These are phyloP conservation scores for Epizoanthus fatuus DNA, from an alignment of 92 coral and sea anemone species.

Conservation along the genomic window DNA sequence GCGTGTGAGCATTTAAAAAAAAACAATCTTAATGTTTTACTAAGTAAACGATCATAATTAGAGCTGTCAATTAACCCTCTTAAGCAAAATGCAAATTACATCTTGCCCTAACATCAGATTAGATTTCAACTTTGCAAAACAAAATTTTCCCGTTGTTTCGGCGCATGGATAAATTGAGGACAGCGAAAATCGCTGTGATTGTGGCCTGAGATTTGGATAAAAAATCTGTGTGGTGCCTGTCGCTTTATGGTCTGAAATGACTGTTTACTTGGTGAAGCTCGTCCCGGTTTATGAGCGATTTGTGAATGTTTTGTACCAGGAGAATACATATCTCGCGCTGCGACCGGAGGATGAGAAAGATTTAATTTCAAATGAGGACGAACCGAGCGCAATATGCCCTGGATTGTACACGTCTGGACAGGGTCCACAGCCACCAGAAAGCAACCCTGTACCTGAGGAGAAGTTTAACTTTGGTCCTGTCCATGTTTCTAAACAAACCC, in stretches of 20 bases:
- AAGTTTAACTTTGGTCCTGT: neutral
- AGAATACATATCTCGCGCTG: neutral
- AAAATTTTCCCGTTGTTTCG: neutral
- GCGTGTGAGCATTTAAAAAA: neutral
- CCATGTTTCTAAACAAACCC: constrained; percentile 4
- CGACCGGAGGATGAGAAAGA: neutral
- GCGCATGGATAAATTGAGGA: neutral
- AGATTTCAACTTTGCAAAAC: constrained; percentile 13
- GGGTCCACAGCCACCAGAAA: neutral
- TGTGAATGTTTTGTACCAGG: constrained; percentile 28
- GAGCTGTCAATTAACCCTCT: constrained; percentile 34
- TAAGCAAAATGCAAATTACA: constrained; percentile 35
- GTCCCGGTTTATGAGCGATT: constrained; percentile 31
- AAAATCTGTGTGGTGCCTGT: neutral
- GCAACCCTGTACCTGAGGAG: neutral
- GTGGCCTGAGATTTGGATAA: neutral
- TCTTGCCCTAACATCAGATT: constrained; percentile 19
- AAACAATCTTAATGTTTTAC: constrained; percentile 5
- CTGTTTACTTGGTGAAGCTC: constrained; percentile 9
- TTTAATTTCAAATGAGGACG: constrained; percentile 7
- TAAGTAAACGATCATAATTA: constrained; percentile 15
- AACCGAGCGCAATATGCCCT: neutral
- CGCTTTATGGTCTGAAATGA: constrained; percentile 4
- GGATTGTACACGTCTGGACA: constrained; percentile 1
- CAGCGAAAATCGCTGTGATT: neutral